phyloP scores from a whole-genome alignment of 1,140 invertebrate species.

The Bombus consobrinus region DNA sequence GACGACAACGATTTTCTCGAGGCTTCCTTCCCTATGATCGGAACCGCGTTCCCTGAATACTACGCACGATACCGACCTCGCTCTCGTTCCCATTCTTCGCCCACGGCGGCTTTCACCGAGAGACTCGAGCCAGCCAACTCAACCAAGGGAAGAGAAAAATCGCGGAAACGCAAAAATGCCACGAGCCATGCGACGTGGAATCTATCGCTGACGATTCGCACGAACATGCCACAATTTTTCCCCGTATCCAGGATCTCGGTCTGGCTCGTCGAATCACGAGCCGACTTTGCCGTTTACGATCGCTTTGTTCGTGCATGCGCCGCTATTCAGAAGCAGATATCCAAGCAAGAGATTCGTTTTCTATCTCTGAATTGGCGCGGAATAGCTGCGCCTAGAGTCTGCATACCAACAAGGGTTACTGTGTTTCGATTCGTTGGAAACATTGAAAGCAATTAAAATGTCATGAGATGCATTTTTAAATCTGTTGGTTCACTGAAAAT shows the following conservation, averaged over 20 bases:
- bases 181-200: slow-evolving; percentile 45
- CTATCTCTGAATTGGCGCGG: slow-evolving; percentile 7
- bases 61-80: slow-evolving; percentile 6
- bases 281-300: slow-evolving; percentile 13
- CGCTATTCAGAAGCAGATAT: slow-evolving; percentile 38
- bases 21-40: slow-evolving; percentile 36
- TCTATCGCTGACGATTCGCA: slow-evolving; percentile 59
- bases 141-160: slow-evolving; percentile 36
- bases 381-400: background rate
- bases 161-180: slow-evolving; percentile 58
- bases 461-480: no score
- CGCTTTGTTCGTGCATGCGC: slow-evolving; percentile 44
- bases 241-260: background rate
- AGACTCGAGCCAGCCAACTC: background rate
- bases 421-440: background rate
- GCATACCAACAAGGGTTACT: slow-evolving; percentile 10
- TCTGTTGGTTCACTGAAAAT: rapidly evolving
- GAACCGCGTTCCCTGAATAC: slow-evolving; percentile 46
- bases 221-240: slow-evolving; percentile 42
- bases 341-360: slow-evolving; percentile 1
- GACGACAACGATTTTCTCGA: slow-evolving; percentile 52
- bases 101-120: slow-evolving; percentile 1
- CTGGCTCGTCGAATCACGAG: slow-evolving; percentile 25
- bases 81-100: background rate
- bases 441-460: background rate